Evolutionary conservation across 2,888 invertebrate species (phyloP), one percentile per base, ranked within the genome.

Genomic region (Metacarcinus magister): DNA sequence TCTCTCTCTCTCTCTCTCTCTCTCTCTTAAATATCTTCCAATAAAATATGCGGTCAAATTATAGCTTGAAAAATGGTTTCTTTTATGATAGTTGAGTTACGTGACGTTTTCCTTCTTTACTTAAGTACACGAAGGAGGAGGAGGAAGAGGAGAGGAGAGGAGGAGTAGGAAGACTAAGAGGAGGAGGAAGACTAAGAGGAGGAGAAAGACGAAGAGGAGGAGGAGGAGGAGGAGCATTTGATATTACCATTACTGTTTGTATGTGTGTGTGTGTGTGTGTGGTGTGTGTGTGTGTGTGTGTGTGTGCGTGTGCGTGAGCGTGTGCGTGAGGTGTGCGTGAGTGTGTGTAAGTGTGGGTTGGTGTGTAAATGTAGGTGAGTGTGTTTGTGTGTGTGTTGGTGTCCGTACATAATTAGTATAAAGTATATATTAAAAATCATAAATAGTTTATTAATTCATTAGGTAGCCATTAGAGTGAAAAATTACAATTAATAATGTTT

Each of bases 311-410:
- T 39, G 39, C 2, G 39, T 39, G 2, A 1, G 39, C 2, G 39
- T 39, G 39, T 39, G 3, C 23, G 44, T 91, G 7, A n/a, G 0
- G 32, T 0, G 75, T 0, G 75, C 16, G 75, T 39, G 39, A 1
- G 39, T 39, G 39, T 39, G 39, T n/a, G n/a, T n/a, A 67, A 0
- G 23, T 67, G 67, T 67, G 67, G 4, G 23, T 67, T 23, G 3
- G 67, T 23, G 67, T 19, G n/a, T 16, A n/a, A n/a, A n/a, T 16
- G 67, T 23, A 2, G 10, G 32, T 32, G 82, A 2, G 32, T 32
- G 82, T 82, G 7, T 82, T 23, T 94, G 48, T 82, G n/a, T 87
- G 44, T 82, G 60, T 94, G 75, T 93, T 13, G 67, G 75, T 93
- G 39, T 75, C 5, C n/a, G 39, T 39, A n/a, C 4, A 16, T 44